Evolutionary conservation across 2,113 vertebrate species (phyloP).

Genomic region (Fregetta grallaria): DNA sequence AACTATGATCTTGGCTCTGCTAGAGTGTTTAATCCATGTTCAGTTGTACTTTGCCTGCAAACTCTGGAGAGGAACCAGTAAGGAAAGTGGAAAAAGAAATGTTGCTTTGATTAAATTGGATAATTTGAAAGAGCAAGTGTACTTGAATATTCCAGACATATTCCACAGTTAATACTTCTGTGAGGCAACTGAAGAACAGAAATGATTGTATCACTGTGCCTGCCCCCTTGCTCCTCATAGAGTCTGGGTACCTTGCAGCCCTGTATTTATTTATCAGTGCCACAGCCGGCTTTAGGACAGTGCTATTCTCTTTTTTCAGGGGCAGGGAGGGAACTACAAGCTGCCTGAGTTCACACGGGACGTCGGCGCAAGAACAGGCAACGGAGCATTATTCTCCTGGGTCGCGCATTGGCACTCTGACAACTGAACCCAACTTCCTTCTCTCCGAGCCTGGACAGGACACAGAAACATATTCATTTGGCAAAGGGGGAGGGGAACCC

Average conservation of each 20-base stretch:
- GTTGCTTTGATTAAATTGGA: not conserved
- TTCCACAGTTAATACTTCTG: not conserved
- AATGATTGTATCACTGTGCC: not conserved
- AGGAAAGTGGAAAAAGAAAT: not conserved
- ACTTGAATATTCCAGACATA: not conserved
- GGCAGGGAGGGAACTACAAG: not conserved
- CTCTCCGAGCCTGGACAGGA: not conserved
- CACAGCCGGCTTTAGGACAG: not conserved
- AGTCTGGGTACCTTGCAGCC: not conserved
- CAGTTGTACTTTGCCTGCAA: not conserved
- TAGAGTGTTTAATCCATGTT: not conserved
- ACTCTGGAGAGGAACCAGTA: not conserved
- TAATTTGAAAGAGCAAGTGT: not conserved
- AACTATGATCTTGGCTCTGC: not conserved
- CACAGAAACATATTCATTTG: not conserved
- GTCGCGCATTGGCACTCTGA: not conserved
- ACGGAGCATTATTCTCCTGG: not conserved
- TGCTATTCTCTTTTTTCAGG: not conserved
- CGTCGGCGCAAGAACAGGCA: not conserved
- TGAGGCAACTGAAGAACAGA: not conserved
- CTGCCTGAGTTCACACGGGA: slow-evolving; percentile 8
- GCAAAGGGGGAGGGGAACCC: not conserved
- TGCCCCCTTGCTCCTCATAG: not conserved
- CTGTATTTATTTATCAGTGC: not conserved
- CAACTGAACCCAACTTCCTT: slow-evolving; percentile 28